Evolutionary conservation across 2,797 vertebrate genomes (phyloP).

Genomic region (Heliangelus exortis): DNA sequence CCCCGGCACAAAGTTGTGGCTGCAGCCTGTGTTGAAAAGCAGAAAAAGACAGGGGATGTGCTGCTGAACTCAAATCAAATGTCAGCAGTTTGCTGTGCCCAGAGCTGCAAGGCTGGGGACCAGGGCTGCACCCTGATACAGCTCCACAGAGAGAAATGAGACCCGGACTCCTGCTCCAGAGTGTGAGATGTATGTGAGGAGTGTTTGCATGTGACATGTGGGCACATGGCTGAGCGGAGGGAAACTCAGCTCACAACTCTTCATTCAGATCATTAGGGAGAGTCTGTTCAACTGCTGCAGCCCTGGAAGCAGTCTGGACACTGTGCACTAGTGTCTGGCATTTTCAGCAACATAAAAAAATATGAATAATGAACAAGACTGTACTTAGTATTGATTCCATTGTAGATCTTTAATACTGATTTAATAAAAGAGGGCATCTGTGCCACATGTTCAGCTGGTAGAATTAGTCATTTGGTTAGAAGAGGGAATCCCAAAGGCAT

Average conservation of each 20-base stretch:
- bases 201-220: background rate
- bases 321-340: too few species aligned
- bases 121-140: fast-evolving
- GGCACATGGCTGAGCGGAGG: fast-evolving
- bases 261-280: background rate
- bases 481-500: background rate
- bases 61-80: background rate
- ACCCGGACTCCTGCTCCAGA: background rate
- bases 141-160: background rate
- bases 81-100: background rate
- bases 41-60: fast-evolving
- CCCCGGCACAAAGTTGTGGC: background rate
- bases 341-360: background rate
- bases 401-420: background rate
- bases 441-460: background rate
- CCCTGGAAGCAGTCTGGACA: background rate
- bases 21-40: background rate
- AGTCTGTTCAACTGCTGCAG: background rate
- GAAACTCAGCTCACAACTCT: background rate
- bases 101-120: background rate
- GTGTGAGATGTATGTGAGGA: too few species aligned
- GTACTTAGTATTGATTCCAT: background rate
- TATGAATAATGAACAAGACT: background rate
- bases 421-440: background rate
- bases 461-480: background rate